Evolutionary conservation across 2,113 vertebrate genomes (phyloP), one percentile per base, ranked within the genome.

Genomic region (Chauna torquata): DNA sequence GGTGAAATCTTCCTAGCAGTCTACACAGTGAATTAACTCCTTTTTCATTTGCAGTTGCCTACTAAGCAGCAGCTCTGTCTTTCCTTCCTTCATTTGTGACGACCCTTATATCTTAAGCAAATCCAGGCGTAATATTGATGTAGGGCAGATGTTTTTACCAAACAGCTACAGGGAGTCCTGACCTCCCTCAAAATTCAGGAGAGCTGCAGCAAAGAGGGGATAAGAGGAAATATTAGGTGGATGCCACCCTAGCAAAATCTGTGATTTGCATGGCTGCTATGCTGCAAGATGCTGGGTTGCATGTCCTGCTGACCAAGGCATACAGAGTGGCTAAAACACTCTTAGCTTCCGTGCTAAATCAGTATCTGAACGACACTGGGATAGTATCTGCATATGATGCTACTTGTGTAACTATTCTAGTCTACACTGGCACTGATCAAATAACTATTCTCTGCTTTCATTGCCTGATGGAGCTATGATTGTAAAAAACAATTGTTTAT

Each of bases 231-330:
- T 74, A 65, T 18, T 34, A 13, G 10, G 13, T 36, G 5, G 32
- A 10, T 17, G 2, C 40, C 2, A 3, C 34, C 13, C 32, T 64
- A 70, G 65, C 24, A n/a, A 78, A 40, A 65, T 61, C 42, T 83
- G 32, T 74, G 13, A 18, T 85, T 78, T 85, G 18, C 25, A 25
- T 2, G 2, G 42, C 32, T 40, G 34, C 42, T 62, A 7, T 59
- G 68, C 20, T 38, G 2, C 36, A 47, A 57, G n/a, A 34, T 50
- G 42, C 10, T 44, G 22, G 5, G 3, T 40, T 81, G 50, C 49
- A 68, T 0, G 0, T 44, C 19, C 30, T 1, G 7, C 23, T 1
- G 1, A 44, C 64, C 44, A 40, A 54, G 40, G 38, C 28, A 61
- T 66, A 25, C 12, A 49, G 42, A 28, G 32, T 2, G 2, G 32